Base-by-base conservation (phyloP, 1,140 invertebrate genomes). In the Atta colombica region DNA sequence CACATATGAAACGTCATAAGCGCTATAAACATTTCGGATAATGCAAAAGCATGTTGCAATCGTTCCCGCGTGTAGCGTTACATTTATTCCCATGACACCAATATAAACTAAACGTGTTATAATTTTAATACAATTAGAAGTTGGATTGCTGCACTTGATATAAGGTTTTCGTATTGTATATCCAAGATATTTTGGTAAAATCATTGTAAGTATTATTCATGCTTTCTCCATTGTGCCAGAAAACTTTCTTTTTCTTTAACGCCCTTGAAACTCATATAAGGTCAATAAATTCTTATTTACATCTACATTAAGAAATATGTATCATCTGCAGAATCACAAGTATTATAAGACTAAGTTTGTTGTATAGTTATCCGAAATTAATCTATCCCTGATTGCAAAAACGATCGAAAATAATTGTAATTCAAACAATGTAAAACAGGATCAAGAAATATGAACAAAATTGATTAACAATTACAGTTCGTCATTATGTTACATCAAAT, bases 91-190 rank as follows among this genome's bases (percentile, higher is more conserved):
- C 65, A 58, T 6, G 63, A 58, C 35, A 31, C n/a, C 49, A 45
- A 80, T 68, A 69, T 35, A 68, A 71, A 60, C 77, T 81, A 71
- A 69, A 81, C 77, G 21, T 28, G n/a, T 66, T 78, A 66, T 66
- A 51, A 68, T 80, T 66, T 68, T 53, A 68, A 80, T 68, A 21
- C 14, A 80, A 66, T 65, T 68, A 68, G 35, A 80, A 68, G 61
- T 80, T 80, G 49, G 7, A 68, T 31, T 80, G n/a, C 25, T 25
- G 18, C 28, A 21, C n/a, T 18, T 25, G 7, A 51, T 51, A 61
- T 51, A 31, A 78, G 45, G 28, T 31, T 16, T 25, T 55, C 28
- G 49, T 16, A 25, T 45, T 45, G 39, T 28, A 69, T 35, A 55
- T 65, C 12, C 16, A 10, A 66, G 3, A 31, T 49, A 51, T 16